Evolutionary conservation across 2,113 vertebrate species (phyloP).

Genomic region (Platichthys flesus): DNA sequence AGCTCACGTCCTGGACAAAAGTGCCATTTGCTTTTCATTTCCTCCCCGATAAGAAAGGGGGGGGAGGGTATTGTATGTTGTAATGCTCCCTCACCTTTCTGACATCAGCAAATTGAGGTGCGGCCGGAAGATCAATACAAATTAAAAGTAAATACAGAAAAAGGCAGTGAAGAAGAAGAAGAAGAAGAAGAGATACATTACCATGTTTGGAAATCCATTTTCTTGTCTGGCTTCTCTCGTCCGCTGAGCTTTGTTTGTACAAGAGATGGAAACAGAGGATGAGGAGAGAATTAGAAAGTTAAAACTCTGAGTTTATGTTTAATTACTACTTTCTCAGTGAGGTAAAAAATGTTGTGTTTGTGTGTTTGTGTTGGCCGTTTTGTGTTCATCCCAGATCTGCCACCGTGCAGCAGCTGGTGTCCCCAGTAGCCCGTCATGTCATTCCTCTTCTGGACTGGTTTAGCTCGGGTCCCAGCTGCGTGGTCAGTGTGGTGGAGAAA

Average conservation of each 20-base stretch:
- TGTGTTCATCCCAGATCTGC: neutral
- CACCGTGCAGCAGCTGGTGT: conserved; percentile 38
- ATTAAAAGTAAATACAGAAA: conserved; percentile 91
- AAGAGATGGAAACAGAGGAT: conserved; percentile 32
- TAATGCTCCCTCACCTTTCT: conserved; percentile 84
- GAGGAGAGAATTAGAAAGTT: conserved; percentile 49
- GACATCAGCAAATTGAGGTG: conserved; percentile 83
- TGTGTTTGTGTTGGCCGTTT: neutral
- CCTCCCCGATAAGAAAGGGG: conserved; percentile 77
- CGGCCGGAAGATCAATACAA: conserved; percentile 83
- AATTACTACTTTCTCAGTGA: conserved; percentile 16
- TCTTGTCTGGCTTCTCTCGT: conserved; percentile 63
- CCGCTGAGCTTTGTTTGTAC: conserved; percentile 70
- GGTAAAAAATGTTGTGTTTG: neutral
- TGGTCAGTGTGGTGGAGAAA: conserved; percentile 56
- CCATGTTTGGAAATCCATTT: conserved; percentile 77
- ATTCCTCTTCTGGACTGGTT: conserved; percentile 47
- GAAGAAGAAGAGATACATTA: conserved; percentile 44
- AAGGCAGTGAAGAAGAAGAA: conserved; percentile 41
- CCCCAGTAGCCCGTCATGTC: conserved; percentile 37
- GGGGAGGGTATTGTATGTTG: conserved; percentile 83
- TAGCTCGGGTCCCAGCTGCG: conserved; percentile 41
- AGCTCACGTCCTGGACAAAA: conserved; percentile 82
- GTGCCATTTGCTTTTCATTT: conserved; percentile 89
- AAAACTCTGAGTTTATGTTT: conserved; percentile 38